phyloP scores from a whole-genome alignment of 2,888 invertebrate species.

The Frankliniella fusca region DNA sequence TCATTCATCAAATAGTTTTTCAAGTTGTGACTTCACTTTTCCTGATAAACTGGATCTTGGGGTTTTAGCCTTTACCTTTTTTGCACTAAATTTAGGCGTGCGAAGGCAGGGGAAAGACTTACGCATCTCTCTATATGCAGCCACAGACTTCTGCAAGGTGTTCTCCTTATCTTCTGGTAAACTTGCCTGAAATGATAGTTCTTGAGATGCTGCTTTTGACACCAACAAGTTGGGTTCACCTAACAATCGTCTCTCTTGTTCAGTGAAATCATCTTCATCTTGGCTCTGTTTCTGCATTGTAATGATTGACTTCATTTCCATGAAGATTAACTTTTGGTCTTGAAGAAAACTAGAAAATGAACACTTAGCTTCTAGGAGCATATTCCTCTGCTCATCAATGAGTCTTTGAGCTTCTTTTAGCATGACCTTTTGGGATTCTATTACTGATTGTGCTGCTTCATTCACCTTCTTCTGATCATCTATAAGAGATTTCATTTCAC shows the following conservation, averaged over 20 bases:
- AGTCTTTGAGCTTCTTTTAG: not conserved
- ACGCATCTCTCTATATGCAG: not conserved
- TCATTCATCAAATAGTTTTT: not conserved
- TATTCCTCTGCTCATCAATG: not conserved
- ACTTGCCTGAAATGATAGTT: not conserved
- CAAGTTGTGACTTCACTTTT: not conserved
- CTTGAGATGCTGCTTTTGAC: not conserved
- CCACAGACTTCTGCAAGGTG: not conserved
- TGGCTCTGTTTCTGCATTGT: not conserved
- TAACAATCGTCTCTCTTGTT: not conserved
- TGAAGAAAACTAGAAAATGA: not conserved
- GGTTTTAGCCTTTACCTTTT: not conserved
- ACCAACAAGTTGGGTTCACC: not conserved
- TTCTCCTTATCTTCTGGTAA: not conserved
- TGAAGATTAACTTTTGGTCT: not conserved
- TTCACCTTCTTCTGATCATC: not conserved
- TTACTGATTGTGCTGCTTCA: not conserved
- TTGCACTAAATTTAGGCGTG: not conserved
- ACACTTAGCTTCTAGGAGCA: not conserved
- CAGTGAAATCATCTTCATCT: not conserved
- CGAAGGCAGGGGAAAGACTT: not conserved
- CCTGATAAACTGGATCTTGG: not conserved
- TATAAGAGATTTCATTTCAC: not conserved
- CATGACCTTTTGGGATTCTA: not conserved
- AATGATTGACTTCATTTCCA: not conserved